A percentile compares a stretch with the other conserved stretches of the same genome.
phyloP scores from a whole-genome alignment of 2,113 vertebrate species.

The Peromyscus californicus region DNA sequence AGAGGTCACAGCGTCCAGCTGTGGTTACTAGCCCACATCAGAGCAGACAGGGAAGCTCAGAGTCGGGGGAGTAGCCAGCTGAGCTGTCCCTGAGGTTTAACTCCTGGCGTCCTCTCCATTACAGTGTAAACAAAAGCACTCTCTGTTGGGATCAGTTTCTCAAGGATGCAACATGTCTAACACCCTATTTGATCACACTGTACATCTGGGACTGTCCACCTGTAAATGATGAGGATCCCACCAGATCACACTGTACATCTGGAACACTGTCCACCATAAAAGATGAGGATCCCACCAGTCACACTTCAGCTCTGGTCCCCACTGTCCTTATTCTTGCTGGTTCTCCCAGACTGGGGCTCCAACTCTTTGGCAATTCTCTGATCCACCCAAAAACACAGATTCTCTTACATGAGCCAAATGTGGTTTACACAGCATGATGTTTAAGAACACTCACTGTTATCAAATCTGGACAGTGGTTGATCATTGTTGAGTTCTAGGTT shows the following conservation, averaged over 20 bases:
- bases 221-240: not conserved
- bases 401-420: not conserved
- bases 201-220: not conserved
- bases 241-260: not conserved
- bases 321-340: not conserved
- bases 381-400: not conserved
- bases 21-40: not conserved
- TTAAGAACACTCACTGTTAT: not conserved
- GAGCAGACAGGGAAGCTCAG: not conserved
- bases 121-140: not conserved
- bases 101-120: not conserved
- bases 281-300: too few species aligned
- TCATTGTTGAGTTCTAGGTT: not conserved
- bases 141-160: not conserved
- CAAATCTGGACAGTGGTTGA: not conserved
- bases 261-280: not conserved
- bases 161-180: not conserved
- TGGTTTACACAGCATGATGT: not conserved
- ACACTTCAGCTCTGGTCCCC: not conserved
- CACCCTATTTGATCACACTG: not conserved
- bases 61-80: not conserved
- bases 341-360: not conserved
- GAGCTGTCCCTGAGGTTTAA: not conserved
- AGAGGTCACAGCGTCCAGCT: not conserved
- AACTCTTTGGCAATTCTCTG: not conserved